Evolutionary conservation across 2,797 vertebrate species (phyloP).

Genomic region (Cyclopterus lumpus): DNA sequence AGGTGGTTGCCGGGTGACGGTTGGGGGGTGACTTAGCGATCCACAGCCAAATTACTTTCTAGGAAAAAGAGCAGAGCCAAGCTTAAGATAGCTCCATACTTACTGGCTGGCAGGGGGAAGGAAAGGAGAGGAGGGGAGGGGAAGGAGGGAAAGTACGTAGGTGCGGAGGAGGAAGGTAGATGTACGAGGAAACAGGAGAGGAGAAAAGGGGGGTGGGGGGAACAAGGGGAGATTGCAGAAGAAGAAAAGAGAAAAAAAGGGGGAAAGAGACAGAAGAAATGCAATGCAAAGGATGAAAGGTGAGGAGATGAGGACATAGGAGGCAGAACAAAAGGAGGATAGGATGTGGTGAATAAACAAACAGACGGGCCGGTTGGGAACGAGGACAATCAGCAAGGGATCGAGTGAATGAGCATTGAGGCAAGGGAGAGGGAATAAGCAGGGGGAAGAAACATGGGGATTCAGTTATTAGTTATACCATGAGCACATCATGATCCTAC

Average conservation of each 20-base stretch:
- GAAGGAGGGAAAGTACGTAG: not conserved
- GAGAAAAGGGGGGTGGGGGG: not conserved
- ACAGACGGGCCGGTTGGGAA: not conserved
- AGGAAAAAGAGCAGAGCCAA: slow-evolving; percentile 35
- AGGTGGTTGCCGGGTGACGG: slow-evolving; percentile 49
- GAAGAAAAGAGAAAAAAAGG: not conserved
- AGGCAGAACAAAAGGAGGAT: too few species aligned
- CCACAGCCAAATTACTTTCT: slow-evolving; percentile 63
- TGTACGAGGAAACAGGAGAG: not conserved
- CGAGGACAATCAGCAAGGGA: not conserved
- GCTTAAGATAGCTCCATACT: slow-evolving; percentile 56
- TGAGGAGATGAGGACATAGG: not conserved
- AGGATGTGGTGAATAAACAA: not conserved
- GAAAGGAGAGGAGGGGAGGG: not conserved
- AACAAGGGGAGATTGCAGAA: not conserved
- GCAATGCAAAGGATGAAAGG: not conserved
- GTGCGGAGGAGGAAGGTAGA: too few species aligned
- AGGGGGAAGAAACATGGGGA: not conserved
- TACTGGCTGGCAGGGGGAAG: slow-evolving; percentile 13
- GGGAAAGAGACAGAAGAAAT: too few species aligned
- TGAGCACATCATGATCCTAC: slow-evolving; percentile 1
- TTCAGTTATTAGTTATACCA: slow-evolving; percentile 10
- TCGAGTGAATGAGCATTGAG: not conserved
- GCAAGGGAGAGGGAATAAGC: not conserved
- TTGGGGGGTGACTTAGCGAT: slow-evolving; percentile 56